phyloP scores from a whole-genome alignment of 2,113 vertebrate species.

The Smithornis capensis region DNA sequence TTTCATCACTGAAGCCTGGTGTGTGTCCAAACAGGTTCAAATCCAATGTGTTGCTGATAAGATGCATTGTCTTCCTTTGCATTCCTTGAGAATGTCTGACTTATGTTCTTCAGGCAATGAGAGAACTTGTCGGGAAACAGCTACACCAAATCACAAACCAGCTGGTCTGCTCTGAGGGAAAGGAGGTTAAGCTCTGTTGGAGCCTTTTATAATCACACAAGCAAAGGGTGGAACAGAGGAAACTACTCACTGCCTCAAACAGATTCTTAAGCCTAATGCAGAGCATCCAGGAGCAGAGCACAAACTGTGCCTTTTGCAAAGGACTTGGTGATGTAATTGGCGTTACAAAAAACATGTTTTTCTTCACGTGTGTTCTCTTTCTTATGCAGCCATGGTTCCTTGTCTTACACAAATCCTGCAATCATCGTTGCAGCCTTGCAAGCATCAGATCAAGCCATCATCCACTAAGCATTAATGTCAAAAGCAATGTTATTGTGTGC shows the following conservation, averaged over 20 bases:
- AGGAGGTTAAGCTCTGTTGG: not conserved
- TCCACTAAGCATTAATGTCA: not conserved
- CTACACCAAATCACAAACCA: not conserved
- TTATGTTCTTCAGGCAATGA: fast-evolving
- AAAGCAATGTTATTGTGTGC: not conserved
- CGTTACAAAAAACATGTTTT: not conserved
- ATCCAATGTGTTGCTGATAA: not conserved
- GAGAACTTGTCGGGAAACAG: fast-evolving
- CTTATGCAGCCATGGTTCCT: not conserved
- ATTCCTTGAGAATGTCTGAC: not conserved
- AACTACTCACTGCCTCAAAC: not conserved
- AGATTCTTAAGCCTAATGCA: not conserved
- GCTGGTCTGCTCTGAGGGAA: not conserved
- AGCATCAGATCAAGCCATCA: not conserved
- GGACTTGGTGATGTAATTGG: not conserved
- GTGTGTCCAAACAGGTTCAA: not conserved
- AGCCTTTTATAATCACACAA: not conserved
- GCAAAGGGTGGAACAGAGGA: not conserved
- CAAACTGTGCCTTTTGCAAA: not conserved
- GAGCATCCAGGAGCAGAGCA: not conserved
- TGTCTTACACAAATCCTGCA: not conserved
- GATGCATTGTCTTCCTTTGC: not conserved
- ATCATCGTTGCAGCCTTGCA: not conserved
- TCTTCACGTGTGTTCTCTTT: not conserved
- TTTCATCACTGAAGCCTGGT: not conserved